Evolutionary conservation across 2,113 vertebrate species (phyloP), one percentile per base, ranked within the genome.

Genomic region (Xiphophorus hellerii): DNA sequence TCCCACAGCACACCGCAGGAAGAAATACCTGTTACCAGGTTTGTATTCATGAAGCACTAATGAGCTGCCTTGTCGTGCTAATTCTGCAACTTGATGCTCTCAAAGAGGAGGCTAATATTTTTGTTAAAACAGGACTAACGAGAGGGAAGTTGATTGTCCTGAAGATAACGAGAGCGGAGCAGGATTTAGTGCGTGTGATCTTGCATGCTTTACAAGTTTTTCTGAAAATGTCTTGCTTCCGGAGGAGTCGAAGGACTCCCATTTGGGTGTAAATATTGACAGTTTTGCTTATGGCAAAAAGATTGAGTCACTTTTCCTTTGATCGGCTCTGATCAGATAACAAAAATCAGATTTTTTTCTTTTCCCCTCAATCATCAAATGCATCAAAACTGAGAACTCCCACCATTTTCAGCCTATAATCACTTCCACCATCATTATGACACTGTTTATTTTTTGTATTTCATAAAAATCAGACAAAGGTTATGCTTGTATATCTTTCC

Each of bases 31-130:
- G 91, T 87, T 87, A 90, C 92, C 85, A 90, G 80, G 83, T 85
- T 62, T 81, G 85, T 71, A 78, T 91, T 87, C 77, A 69, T 51
- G 84, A 86, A 80, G 82, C 77, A 79, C 81, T 93, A 93, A 93
- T 93, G 91, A 90, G 83, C 60, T 61, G 71, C 77, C 86, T 91
- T 94, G 92, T 93, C 69, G 89, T 92, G 92, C 80, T 92, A 92
- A 94, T 88, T 82, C 42, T 0, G 73, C 29, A 66, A 85, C 84
- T 78, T 81, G 71, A 77, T 73, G 74, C 28, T 58, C 83, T 80
- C 72, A 86, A 77, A 86, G 81, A 90, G 89, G 82, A 81, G 89
- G 80, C 82, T 81, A 88, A 87, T 79, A 85, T 58, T 86, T 90
- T 93, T 85, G 83, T 90, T 87, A 86, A 70, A 85, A 71, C 9